Conservation (phyloP, 2,113 vertebrate genomes). For the Greenwoodochromis staneri region DNA sequence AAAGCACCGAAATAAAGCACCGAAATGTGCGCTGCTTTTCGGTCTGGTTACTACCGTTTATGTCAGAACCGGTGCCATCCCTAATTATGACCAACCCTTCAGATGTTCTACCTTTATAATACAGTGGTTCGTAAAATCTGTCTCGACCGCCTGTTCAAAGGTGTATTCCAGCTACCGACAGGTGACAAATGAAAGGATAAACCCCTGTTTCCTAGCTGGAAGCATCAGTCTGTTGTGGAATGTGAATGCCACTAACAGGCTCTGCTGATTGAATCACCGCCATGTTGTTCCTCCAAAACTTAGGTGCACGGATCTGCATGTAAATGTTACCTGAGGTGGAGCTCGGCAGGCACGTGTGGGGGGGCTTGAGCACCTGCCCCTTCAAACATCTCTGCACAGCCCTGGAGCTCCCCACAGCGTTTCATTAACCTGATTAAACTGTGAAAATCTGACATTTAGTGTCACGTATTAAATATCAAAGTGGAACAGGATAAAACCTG, state of each 20-base stretch:
- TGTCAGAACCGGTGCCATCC: too few species aligned
- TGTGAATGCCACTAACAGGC: background rate
- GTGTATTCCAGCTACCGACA: background rate
- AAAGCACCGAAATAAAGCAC: too few species aligned
- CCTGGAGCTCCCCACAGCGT: background rate
- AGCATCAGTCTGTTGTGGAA: background rate
- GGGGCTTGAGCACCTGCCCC: background rate
- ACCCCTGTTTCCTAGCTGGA: background rate
- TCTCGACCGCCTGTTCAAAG: background rate
- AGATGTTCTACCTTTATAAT: background rate
- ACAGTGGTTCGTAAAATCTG: background rate
- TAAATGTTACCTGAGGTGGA: background rate
- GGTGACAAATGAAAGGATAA: background rate
- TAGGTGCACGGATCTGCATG: background rate
- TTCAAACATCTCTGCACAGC: background rate
- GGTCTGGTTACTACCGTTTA: too few species aligned
- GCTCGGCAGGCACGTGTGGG: accelerated
- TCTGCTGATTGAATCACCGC: accelerated
- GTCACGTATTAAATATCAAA: background rate
- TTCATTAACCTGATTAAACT: background rate
- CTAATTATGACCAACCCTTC: background rate
- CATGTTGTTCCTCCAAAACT: background rate
- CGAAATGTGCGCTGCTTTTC: too few species aligned
- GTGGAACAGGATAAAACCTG: background rate
- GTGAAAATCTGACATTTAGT: background rate